Base-by-base conservation (phyloP, 2,888 invertebrate genomes). In the Oxystoma pomonae region DNA sequence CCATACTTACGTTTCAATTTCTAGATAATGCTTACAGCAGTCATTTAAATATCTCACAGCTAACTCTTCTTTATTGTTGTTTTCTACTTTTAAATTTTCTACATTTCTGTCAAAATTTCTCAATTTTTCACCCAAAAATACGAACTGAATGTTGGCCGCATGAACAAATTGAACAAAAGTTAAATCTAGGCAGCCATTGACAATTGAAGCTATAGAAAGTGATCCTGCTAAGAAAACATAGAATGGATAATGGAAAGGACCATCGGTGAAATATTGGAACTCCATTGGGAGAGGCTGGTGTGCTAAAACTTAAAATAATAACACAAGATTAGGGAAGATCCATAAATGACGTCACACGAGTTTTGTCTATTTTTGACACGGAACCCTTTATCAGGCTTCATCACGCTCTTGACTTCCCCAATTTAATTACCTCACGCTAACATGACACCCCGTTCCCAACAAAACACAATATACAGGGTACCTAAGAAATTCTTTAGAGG, bases 21-120 rank as follows among this genome's bases (percentile, higher is more conserved):
- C 66, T 16, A 19, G 50, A 52, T 64, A 66, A 61, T 64, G 66
- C 20, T 53, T 16, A 52, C 66, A 66, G 58, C 64, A 66, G 9
- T 57, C 58, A 1, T 20, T 57, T 50, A 66, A 22, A 58, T 64
- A 64, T 55, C 9, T 22, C 18, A 60, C 63, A 2, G 5, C 17
- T 49, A 35, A 5, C 20, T 18, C 57, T 20, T 51, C 57, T 5
- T 19, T 17, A 20, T 55, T 55, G 19, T 20, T 5, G 5, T 16
- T 3, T 18, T 19, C 7, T 2, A 49, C 50, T 50, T 59, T 21
- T 2, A 61, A 21, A 20, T 66, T 64, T 20, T 18, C 17, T n/a
- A n/a, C n/a, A 7, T 64, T 17, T 2, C 55, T 58, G 22, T 66
- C 63, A 1, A 50, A 53, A 9, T 3, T 53, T n/a, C n/a, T 20